Base-by-base conservation (phyloP, 2,888 invertebrate genomes). In the Sisyra nigra region DNA sequence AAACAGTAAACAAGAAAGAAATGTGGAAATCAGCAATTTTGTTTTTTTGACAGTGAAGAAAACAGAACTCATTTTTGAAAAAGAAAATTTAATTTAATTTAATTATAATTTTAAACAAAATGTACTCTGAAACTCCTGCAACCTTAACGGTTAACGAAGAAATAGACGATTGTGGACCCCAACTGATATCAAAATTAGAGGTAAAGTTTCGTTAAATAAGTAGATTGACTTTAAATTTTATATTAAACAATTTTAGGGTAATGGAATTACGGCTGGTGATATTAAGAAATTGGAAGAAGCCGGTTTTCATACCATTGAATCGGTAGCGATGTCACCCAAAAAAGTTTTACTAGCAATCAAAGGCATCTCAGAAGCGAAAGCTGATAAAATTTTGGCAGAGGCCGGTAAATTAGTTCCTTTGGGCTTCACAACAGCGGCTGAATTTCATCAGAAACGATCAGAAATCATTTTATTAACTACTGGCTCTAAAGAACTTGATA, bases 371-470 rank as follows among this genome's bases (percentile, higher is more conserved):
- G 98, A 98, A 58, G 86, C 85, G 1, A 99, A 99, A 62, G 96
- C 93, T 9, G 97, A 97, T 49, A 94, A 94, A 67, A 77, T 96
- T 49, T 56, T 91, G 45, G 72, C 74, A 3, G 96, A 94, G 65
- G 93, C 96, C 2, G 75, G 80, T 0, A 98, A 97, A 61, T 61
- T 92, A 32, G 91, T 97, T 1, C 91, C 92, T 0, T 91, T 98
- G 86, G 97, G 97, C 0, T 99, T 99, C 57, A 94, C 93, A 4
- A 94, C 96, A 18, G 98, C 98, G 0, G 88, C 93, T 3, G 92
- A 92, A 53, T 87, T 94, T 58, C 92, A 96, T 61, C 84, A 87
- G 57, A 93, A 89, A 61, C 74, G 98, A 48, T 81, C 94, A 3
- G 96, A 98, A 62, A 86, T 97, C 41, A 91, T 98, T 43, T 87